These are phyloP conservation scores for Drosophila fuyamai DNA, from an alignment of 1,140 invertebrate species.

Conservation along the genomic window DNA sequence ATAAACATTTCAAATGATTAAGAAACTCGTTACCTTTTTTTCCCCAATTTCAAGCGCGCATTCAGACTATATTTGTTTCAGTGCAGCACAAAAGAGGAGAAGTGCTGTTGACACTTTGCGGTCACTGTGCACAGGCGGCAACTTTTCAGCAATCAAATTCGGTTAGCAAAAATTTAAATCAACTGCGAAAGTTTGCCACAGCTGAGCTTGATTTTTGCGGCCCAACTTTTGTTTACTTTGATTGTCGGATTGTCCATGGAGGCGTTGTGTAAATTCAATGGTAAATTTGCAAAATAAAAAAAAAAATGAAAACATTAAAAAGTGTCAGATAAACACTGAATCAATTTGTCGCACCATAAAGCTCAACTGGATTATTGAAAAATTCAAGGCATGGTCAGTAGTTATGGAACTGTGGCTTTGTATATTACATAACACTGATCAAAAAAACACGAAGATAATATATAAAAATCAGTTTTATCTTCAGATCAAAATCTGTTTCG, in stretches of 20 bases:
- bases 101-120: constrained; percentile 42
- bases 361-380: constrained; percentile 12
- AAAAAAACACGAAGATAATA: neutral
- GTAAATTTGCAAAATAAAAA: neutral
- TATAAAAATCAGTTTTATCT: neutral
- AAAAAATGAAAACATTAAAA: constrained; percentile 16
- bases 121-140: constrained; percentile 39
- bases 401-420: neutral
- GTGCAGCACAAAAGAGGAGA: constrained; percentile 5
- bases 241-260: constrained; percentile 12
- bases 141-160: constrained; percentile 42
- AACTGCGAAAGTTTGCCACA: constrained; percentile 50
- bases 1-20: no score
- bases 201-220: constrained; percentile 56
- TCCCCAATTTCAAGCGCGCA: no score
- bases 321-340: constrained; percentile 11
- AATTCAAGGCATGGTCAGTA: constrained; percentile 1
- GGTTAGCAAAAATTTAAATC: constrained; percentile 49
- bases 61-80: neutral
- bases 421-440: neutral
- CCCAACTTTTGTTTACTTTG: constrained; percentile 45
- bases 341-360: constrained; percentile 25
- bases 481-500: neutral
- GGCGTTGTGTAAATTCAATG: constrained; percentile 17
- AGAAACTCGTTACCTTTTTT: no score